Base-by-base conservation (phyloP, 23 tunicate species). In the Diplosoma virens region DNA sequence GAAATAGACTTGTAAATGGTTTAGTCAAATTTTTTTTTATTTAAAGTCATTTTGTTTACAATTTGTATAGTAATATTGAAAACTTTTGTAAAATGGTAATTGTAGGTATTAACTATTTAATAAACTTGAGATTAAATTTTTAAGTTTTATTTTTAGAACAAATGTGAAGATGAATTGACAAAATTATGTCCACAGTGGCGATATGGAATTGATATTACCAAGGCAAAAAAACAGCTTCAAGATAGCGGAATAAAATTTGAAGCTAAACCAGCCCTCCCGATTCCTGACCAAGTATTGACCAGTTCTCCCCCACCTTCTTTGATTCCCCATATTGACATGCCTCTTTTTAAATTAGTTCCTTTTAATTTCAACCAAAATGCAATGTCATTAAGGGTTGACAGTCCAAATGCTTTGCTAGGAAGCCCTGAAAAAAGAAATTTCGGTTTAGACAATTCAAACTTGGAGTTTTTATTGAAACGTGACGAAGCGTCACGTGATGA, bases 111-210 rank as follows among this genome's bases (percentile, higher is more conserved):
- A n/a, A n/a, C n/a, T n/a, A n/a, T n/a, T n/a, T n/a, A n/a, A n/a
- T n/a, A n/a, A n/a, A n/a, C n/a, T n/a, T n/a, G n/a, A n/a, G n/a
- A n/a, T n/a, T n/a, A n/a, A n/a, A n/a, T n/a, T n/a, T n/a, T n/a
- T n/a, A n/a, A n/a, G 11, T 23, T 41, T 35, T 71, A 25, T 66
- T 59, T 29, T 9, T 66, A 87, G 93, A 47, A 71, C 58, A 47
- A 87, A 34, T 87, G 83, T 80, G 93, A 87, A 64, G 84, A 73
- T 17, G 79, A 87, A 37, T 64, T 87, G 28, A 80, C 71, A 7
- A 58, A 75, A 37, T 30, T 80, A 47, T 81, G 81, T 54, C 85
- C 84, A 7, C 59, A 81, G 54, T 87, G 93, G 93, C 30, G 79
- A 2, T 58, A 87, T 69, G 86, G 81, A 47, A 71, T 87, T 33